Evolutionary conservation across 2,888 invertebrate genomes (phyloP).

Genomic region (Drosophila mimica): DNA sequence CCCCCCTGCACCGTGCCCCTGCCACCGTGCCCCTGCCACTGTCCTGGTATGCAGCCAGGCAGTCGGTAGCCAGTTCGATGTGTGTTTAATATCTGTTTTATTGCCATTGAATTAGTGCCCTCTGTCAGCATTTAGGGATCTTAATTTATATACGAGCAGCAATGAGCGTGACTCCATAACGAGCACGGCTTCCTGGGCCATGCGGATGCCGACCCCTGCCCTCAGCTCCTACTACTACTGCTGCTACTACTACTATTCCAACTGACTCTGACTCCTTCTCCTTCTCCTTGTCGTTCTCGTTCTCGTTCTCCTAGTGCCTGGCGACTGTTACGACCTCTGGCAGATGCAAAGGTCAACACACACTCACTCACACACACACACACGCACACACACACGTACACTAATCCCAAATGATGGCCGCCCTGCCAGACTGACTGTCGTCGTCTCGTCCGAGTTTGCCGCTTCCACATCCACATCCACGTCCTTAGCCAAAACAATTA

Average conservation of each 20-base stretch:
- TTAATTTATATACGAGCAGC: conserved; percentile 73
- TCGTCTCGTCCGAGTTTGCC: conserved; percentile 37
- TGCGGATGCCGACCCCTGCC: conserved; percentile 15
- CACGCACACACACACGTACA: conserved; percentile 39
- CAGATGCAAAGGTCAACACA: conserved; percentile 77
- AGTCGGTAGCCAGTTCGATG: conserved; percentile 76
- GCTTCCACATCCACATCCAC: conserved; percentile 24
- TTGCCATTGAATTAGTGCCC: conserved; percentile 80
- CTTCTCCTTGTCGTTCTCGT: neutral
- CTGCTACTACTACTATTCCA: neutral
- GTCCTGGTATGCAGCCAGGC: neutral
- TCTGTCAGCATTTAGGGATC: conserved; percentile 81
- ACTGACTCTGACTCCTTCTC: neutral
- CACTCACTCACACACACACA: conserved; percentile 30
- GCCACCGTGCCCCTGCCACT: no score
- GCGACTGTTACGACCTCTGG: conserved; percentile 66
- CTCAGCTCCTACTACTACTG: neutral
- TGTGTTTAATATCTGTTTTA: conserved; percentile 81
- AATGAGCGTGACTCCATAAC: conserved; percentile 78
- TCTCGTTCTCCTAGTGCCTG: conserved; percentile 11
- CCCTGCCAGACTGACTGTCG: conserved; percentile 70
- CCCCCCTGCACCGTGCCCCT: neutral
- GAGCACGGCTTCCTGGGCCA: conserved; percentile 70
- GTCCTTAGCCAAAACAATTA: conserved; percentile 61
- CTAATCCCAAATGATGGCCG: conserved; percentile 78